Percentiles rank a stretch among this genome's conserved stretches.
Evolutionary conservation across 2,888 invertebrate species (phyloP).

Genomic region (Agonum fuliginosum): DNA sequence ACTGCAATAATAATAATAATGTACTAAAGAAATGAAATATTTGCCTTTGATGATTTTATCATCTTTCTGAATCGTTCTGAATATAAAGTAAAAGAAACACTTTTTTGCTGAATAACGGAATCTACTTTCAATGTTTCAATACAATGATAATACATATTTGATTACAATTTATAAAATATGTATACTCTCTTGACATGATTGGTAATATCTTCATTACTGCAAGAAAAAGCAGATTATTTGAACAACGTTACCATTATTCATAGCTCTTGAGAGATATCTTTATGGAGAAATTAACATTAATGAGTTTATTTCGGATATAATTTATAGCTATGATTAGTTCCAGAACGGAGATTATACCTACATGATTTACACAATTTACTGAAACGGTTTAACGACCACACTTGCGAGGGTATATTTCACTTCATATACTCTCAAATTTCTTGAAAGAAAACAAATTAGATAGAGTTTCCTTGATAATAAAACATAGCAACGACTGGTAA

Average conservation of each 20-base stretch:
- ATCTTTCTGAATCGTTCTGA: no score
- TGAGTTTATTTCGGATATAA: slow-evolving; percentile 28
- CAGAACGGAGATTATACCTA: slow-evolving; percentile 17
- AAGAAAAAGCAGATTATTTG: neutral
- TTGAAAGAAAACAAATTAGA: no score
- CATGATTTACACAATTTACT: slow-evolving; percentile 12
- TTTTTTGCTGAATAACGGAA: neutral
- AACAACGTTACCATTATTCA: slow-evolving; percentile 20
- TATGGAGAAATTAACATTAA: slow-evolving; percentile 20
- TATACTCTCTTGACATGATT: neutral
- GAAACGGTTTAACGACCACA: slow-evolving; percentile 16
- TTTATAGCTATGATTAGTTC: slow-evolving; percentile 38
- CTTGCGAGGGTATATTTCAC: neutral
- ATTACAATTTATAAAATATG: neutral
- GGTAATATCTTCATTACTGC: neutral
- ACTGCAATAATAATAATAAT: no score
- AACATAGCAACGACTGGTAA: no score
- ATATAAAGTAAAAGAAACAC: neutral
- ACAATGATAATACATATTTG: neutral
- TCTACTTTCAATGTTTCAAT: neutral
- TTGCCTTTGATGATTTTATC: no score
- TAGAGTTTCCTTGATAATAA: no score
- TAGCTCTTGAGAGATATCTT: slow-evolving; percentile 7
- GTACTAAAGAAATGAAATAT: no score
- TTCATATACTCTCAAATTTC: no score